These are phyloP conservation scores for Lasioglossum villosulum DNA, from an alignment of 2,888 invertebrate species.

Conservation along the genomic window DNA sequence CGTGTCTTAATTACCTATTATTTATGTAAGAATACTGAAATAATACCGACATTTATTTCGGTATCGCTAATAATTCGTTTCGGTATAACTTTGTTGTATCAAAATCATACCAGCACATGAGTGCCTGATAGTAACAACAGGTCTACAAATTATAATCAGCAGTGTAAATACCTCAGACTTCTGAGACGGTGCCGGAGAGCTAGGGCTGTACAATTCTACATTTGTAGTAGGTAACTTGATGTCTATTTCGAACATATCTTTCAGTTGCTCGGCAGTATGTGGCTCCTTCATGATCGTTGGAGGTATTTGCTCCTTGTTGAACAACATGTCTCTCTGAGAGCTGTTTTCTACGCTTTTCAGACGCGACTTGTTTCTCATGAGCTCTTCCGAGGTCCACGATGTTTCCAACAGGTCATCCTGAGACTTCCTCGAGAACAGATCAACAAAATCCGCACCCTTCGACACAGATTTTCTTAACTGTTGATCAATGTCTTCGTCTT, in stretches of 20 bases:
- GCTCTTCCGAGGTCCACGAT: slow-evolving; percentile 57
- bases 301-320: slow-evolving; percentile 34
- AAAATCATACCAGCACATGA: neutral
- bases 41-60: too few relatives aligned
- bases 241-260: slow-evolving; percentile 58
- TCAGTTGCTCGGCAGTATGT: slow-evolving; percentile 34
- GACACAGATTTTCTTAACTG: slow-evolving; percentile 24
- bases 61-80: too few relatives aligned
- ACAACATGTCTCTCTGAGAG: slow-evolving; percentile 34
- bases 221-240: slow-evolving; percentile 62
- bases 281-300: slow-evolving; percentile 27
- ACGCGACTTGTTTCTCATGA: neutral
- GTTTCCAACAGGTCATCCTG: slow-evolving; percentile 54
- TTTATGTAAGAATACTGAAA: too few relatives aligned
- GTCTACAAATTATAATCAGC: neutral
- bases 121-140: neutral
- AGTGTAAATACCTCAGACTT: slow-evolving; percentile 73
- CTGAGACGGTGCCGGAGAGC: slow-evolving; percentile 79
- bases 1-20: too few relatives aligned
- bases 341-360: slow-evolving; percentile 32
- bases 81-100: too few relatives aligned
- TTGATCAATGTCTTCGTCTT: slow-evolving; percentile 45
- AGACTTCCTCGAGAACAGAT: slow-evolving; percentile 55
- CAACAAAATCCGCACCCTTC: slow-evolving; percentile 45
- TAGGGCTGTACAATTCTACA: slow-evolving; percentile 77